phyloP scores from a whole-genome alignment of 2,113 vertebrate species.

The Tachysurus fulvidraco region DNA sequence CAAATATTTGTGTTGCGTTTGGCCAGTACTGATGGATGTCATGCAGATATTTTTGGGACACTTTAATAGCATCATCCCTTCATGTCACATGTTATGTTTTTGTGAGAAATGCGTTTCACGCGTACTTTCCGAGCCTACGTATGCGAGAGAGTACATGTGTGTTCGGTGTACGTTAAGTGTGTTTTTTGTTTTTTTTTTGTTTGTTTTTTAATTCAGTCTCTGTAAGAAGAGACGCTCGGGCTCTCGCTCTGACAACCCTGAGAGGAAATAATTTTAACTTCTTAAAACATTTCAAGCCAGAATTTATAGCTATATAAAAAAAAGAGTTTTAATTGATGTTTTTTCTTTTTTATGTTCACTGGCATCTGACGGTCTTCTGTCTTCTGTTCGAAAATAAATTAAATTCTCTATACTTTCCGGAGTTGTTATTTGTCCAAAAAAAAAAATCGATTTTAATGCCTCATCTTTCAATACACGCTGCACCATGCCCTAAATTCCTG shows the following conservation, averaged over 20 bases:
- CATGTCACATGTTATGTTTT: constrained; percentile 2
- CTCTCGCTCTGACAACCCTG: neutral
- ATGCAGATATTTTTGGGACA: neutral
- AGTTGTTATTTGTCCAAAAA: neutral
- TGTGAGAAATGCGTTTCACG: neutral
- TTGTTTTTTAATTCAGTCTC: constrained; percentile 2
- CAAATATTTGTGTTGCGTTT: constrained; percentile 34
- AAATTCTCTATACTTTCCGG: too few relatives aligned
- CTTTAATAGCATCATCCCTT: neutral
- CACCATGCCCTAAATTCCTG: neutral
- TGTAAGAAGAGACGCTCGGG: neutral
- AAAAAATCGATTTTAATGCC: neutral
- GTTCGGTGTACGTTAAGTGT: neutral
- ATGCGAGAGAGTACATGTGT: neutral
- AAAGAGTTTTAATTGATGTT: neutral
- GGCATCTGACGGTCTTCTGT: neutral
- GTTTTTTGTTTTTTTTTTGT: neutral
- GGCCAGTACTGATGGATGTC: neutral
- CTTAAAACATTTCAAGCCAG: neutral
- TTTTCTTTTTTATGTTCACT: neutral
- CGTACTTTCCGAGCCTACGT: neutral
- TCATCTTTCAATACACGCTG: too few relatives aligned
- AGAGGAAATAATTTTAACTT: neutral
- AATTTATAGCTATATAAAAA: neutral
- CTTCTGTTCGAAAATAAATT: neutral